A percentile compares a stretch with the other conserved stretches of the same genome.
Evolutionary conservation across 1,140 invertebrate genomes (phyloP).

Genomic region (Catajapyx aquilonaris): DNA sequence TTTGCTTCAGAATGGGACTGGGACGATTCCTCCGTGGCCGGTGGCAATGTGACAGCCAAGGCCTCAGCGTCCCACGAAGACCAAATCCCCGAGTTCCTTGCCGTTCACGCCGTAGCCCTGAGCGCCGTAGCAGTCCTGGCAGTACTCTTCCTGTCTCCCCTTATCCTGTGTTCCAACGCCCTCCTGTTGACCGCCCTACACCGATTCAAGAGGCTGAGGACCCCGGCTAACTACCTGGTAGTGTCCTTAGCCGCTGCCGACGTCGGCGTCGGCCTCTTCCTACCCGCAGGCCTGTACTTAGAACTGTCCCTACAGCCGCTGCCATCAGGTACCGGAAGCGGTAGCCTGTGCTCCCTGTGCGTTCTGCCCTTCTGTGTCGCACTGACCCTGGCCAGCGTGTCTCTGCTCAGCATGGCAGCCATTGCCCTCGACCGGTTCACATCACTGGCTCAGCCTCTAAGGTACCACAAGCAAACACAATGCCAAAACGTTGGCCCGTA

Average conservation of each 20-base stretch:
- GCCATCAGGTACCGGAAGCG: conserved; percentile 15
- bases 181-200: conserved; percentile 33
- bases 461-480: conserved; percentile 19
- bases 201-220: conserved; percentile 32
- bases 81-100: too few species aligned
- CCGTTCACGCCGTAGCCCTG: too few species aligned
- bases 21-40: too few species aligned
- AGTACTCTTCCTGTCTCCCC: conserved; percentile 29
- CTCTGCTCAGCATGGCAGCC: conserved; percentile 35
- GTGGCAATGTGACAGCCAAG: too few species aligned
- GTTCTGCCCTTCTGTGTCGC: conserved; percentile 34
- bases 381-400: conserved; percentile 37
- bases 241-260: conserved; percentile 49
- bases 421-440: conserved; percentile 42
- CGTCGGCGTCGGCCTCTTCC: conserved; percentile 44
- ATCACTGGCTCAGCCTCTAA: conserved; percentile 35
- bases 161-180: conserved; percentile 32
- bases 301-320: conserved; percentile 24
- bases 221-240: conserved; percentile 48
- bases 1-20: too few species aligned
- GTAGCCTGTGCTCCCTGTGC: conserved; percentile 25
- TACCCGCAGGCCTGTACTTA: conserved; percentile 40
- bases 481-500: too few species aligned
- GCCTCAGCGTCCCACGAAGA: too few species aligned
- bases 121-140: conserved; percentile 25